phyloP scores from a whole-genome alignment of 2,113 vertebrate genomes.

The Hydropotes inermis region DNA sequence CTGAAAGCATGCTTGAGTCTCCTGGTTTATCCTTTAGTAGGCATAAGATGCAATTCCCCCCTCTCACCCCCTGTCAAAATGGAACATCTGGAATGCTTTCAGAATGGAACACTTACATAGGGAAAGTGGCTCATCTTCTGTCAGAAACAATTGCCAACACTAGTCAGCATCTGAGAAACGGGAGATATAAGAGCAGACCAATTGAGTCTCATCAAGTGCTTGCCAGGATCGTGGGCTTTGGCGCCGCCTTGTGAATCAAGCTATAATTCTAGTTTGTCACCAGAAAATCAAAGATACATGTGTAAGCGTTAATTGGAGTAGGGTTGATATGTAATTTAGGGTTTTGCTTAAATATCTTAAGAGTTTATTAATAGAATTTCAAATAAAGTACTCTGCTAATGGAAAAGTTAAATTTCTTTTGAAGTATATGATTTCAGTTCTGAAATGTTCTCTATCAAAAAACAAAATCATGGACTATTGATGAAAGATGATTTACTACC shows the following conservation, averaged over 20 bases:
- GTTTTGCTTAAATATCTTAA: background rate
- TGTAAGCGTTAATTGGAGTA: background rate
- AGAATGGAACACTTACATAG: background rate
- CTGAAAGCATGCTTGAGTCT: background rate
- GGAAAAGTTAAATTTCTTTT: constrained; percentile 2
- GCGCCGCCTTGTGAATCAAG: background rate
- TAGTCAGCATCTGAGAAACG: background rate
- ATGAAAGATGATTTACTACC: background rate
- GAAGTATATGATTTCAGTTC: background rate
- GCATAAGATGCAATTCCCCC: background rate
- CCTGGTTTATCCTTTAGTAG: background rate
- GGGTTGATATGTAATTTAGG: background rate
- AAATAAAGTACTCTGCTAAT: background rate
- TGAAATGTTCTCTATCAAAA: background rate
- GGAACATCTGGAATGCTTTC: background rate
- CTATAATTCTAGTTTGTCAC: background rate
- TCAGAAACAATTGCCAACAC: background rate
- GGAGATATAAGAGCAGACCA: background rate
- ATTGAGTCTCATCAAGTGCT: background rate
- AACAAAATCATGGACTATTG: background rate
- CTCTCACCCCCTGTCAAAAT: background rate
- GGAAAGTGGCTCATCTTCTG: background rate
- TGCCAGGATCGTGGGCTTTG: too few species aligned
- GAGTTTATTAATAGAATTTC: background rate
- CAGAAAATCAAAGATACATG: background rate